Evolutionary conservation across 2,888 invertebrate genomes (phyloP).

Genomic region (Acrocyrtus sp.): DNA sequence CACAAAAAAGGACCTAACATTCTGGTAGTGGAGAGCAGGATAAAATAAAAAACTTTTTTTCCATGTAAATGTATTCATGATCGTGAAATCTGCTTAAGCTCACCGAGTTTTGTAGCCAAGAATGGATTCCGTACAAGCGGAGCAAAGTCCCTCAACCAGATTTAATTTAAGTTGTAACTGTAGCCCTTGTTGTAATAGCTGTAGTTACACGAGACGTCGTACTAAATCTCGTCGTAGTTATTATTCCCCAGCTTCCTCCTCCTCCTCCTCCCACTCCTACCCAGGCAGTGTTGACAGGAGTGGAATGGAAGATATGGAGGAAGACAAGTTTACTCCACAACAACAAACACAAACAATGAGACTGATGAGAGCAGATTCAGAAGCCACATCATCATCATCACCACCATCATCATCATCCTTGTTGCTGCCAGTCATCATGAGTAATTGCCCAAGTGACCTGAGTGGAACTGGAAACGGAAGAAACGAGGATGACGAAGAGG

Average conservation of each 20-base stretch:
- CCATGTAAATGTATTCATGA: not conserved
- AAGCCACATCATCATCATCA: not conserved
- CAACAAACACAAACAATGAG: constrained; percentile 23
- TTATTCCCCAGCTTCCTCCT: constrained; percentile 2
- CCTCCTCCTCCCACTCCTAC: not conserved
- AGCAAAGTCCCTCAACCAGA: not conserved
- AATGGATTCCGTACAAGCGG: not conserved
- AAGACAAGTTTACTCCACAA: too few species aligned
- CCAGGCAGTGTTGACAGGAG: not conserved
- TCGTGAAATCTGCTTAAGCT: not conserved
- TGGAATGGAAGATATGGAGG: constrained; percentile 9
- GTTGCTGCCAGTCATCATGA: constrained; percentile 46
- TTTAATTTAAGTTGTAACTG: not conserved
- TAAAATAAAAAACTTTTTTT: too few species aligned
- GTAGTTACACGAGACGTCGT: constrained; percentile 31
- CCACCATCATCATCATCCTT: too few species aligned
- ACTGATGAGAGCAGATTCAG: constrained; percentile 19
- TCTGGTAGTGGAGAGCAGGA: not conserved
- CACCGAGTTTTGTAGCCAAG: not conserved
- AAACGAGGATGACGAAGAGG: constrained; percentile 21
- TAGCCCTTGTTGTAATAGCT: constrained; percentile 14
- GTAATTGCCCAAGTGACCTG: constrained; percentile 50
- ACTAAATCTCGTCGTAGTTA: constrained; percentile 23
- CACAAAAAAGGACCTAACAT: not conserved
- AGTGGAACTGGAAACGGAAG: not conserved